phyloP scores from a whole-genome alignment of 2,797 vertebrate genomes.

The Gastrophryne carolinensis region DNA sequence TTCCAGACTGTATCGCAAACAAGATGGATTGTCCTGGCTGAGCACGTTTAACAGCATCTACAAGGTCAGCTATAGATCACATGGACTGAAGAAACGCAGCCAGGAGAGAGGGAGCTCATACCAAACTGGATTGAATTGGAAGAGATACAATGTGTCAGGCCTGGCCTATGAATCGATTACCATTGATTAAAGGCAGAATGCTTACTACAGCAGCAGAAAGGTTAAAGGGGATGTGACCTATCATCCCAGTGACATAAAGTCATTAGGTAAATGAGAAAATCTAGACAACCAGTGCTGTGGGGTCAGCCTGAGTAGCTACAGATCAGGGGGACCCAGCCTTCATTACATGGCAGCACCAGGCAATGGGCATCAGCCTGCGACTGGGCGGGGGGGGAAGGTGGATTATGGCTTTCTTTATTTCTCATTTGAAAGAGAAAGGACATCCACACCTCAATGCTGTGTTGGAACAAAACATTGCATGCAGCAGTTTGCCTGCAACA shows the following conservation, averaged over 20 bases:
- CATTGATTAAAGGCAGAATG: conserved; percentile 76
- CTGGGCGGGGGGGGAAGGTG: too few relatives aligned
- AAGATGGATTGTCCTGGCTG: conserved; percentile 33
- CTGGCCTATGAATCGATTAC: conserved; percentile 76
- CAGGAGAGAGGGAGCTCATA: conserved; percentile 18
- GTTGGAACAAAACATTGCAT: too few relatives aligned
- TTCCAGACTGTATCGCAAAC: conserved; percentile 19
- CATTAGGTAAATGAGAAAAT: conserved; percentile 79
- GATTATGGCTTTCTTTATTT: too few relatives aligned
- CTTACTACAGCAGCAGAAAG: conserved; percentile 75
- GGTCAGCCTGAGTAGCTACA: conserved; percentile 68
- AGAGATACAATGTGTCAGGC: conserved; percentile 74
- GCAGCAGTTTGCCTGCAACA: too few relatives aligned
- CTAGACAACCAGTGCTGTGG: conserved; percentile 64
- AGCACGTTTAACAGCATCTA: conserved; percentile 42
- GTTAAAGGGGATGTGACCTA: conserved; percentile 77
- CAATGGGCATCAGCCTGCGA: too few relatives aligned
- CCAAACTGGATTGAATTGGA: too few relatives aligned
- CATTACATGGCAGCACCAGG: too few relatives aligned
- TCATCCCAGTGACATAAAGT: conserved; percentile 75
- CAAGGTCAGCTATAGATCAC: conserved; percentile 50
- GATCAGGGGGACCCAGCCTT: conserved; percentile 3
- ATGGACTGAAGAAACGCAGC: conserved; percentile 27
- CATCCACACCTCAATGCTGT: too few relatives aligned
- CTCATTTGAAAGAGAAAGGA: too few relatives aligned